These are phyloP conservation scores for Cerastis rubricosa DNA, from an alignment of 2,888 invertebrate genomes.

Conservation along the genomic window DNA sequence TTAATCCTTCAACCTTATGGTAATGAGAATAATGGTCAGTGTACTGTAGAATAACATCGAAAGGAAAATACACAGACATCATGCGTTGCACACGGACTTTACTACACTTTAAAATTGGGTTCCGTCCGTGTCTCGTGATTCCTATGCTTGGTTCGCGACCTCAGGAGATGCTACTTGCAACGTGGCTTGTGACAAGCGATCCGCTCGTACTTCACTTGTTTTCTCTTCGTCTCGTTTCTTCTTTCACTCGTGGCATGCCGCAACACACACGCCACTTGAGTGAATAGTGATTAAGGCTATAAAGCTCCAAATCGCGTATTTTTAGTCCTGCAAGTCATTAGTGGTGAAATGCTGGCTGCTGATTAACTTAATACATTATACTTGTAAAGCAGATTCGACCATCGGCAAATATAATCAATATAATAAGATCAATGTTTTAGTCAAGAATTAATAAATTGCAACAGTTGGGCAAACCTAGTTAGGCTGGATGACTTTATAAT, in stretches of 20 bases:
- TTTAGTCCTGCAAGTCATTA: conserved; percentile 1
- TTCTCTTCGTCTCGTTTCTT: background rate
- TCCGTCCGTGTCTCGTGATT: background rate
- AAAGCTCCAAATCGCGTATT: background rate
- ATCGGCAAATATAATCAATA: background rate
- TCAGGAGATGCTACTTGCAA: background rate
- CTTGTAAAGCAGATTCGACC: background rate
- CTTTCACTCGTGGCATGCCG: background rate
- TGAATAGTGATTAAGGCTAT: background rate
- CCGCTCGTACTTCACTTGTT: background rate
- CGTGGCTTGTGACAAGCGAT: too few species aligned
- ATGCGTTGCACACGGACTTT: background rate
- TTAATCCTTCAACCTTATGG: too few species aligned
- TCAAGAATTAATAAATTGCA: background rate
- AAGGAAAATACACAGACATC: background rate
- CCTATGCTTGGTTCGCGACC: background rate
- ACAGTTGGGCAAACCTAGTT: background rate
- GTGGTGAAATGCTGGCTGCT: background rate
- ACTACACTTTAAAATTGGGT: background rate
- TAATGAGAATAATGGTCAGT: background rate
- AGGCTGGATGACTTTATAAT: background rate
- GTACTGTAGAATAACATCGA: background rate
- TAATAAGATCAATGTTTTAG: background rate
- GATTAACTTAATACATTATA: background rate
- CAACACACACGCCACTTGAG: background rate